Base-by-base conservation (phyloP, 2,888 invertebrate genomes). In the Blastobasis lacticolella region DNA sequence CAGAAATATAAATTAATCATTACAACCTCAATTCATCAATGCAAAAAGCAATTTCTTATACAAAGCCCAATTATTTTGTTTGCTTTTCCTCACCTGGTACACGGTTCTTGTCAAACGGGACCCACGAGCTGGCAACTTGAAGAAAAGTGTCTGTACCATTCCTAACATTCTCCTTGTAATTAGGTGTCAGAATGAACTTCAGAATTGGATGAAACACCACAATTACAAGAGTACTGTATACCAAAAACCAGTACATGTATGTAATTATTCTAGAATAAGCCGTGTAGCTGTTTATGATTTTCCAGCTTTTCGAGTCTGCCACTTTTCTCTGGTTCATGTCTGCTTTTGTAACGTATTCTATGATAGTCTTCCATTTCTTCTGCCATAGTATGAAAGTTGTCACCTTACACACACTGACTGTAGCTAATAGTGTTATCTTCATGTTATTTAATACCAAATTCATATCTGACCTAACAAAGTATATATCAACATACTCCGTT, bases 61-160 rank as follows among this genome's bases (percentile, higher is more conserved):
- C 23, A 23, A 23, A 23, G 23, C 2, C 23, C 23, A 23, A 23
- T 23, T 23, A 23, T 23, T 23, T 23, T 23, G 23, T 23, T 23
- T 23, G 23, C 23, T 23, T 7, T 43, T 41, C 41, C 38, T 46
- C 9, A 49, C 42, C 54, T 4, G 51, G 45, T 0, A 66, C 44
- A 0, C 61, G 71, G 10, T 62, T 80, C 54, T 87, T 87, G 53
- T 83, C 64, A 41, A 83, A 85, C 0, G 87, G 86, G 0, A 84
- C 78, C 85, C 85, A 87, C 1, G 85, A 83, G 44, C 82, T 85
- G 0, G 83, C 80, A 0, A 86, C 79, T 63, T 81, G 73, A 1
- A 75, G 56, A 9, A 83, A 86, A 0, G 61, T 53, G 1, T 74
- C 76, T 0, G 71, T 71, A 0, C 85, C 84, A 57, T 73, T 78